Conservation (phyloP, 2,797 vertebrate species). For the Eulemur rubriventer region DNA sequence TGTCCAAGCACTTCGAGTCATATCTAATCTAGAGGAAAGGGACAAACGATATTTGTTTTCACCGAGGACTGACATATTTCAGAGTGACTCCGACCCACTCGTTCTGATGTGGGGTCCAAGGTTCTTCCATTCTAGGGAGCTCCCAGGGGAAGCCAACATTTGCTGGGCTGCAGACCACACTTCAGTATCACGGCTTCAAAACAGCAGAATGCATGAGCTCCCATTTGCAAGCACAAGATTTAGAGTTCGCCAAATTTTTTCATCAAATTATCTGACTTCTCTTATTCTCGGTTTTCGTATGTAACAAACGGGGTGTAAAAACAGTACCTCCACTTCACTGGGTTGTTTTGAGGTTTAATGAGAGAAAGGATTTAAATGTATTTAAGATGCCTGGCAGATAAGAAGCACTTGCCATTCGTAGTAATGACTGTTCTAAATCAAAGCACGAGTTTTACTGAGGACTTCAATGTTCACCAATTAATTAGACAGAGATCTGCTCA, state of each 20-base stretch:
- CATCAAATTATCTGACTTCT: not conserved
- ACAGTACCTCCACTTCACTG: not conserved
- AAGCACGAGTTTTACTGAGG: not conserved
- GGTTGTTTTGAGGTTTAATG: not conserved
- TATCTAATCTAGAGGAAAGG: not conserved
- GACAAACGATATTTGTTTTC: not conserved
- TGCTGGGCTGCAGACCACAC: not conserved
- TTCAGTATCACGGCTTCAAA: no score
- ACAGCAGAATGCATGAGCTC: accelerated
- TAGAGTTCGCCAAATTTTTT: not conserved
- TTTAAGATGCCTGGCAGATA: not conserved
- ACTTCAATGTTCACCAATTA: not conserved
- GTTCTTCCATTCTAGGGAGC: not conserved
- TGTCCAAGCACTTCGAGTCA: not conserved
- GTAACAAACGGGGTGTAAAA: not conserved
- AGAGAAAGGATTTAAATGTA: not conserved
- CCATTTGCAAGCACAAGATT: not conserved
- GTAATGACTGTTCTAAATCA: not conserved
- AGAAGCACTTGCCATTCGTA: not conserved
- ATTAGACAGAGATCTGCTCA: not conserved
- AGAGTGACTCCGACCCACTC: not conserved
- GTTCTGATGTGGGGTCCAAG: not conserved
- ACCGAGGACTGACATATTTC: not conserved
- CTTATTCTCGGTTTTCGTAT: not conserved
- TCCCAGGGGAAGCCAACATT: accelerated